Percentiles rank a stretch among this genome's conserved stretches.
phyloP scores from a whole-genome alignment of 1,140 invertebrate species.

The Manduca sexta region DNA sequence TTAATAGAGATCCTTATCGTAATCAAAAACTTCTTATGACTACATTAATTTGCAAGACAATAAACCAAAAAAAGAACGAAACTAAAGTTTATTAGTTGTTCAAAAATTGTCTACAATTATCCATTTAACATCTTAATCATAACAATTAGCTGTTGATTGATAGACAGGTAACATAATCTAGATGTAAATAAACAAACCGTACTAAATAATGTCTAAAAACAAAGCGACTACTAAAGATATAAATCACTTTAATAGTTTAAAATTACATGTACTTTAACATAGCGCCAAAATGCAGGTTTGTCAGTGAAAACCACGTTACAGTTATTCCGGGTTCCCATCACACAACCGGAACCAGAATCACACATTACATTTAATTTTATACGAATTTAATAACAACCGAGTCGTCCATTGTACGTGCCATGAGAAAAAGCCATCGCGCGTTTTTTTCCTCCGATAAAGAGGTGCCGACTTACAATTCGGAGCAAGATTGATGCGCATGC shows the following conservation, averaged over 20 bases:
- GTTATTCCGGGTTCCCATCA: slow-evolving; percentile 58
- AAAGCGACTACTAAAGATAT: neutral
- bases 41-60: too few species aligned
- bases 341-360: slow-evolving; percentile 66
- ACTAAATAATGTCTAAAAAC: neutral
- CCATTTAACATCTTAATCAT: too few species aligned
- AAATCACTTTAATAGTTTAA: slow-evolving; percentile 8
- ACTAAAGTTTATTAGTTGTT: too few species aligned
- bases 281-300: slow-evolving; percentile 25
- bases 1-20: too few species aligned
- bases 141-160: too few species aligned
- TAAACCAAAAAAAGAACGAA: too few species aligned
- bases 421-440: slow-evolving; percentile 55
- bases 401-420: slow-evolving; percentile 57
- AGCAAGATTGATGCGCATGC: slow-evolving; percentile 61
- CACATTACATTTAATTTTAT: slow-evolving; percentile 72
- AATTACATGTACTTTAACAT: slow-evolving; percentile 20
- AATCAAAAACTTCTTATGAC: too few species aligned
- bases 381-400: slow-evolving; percentile 72
- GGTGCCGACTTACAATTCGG: slow-evolving; percentile 62
- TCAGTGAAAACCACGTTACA: slow-evolving; percentile 38
- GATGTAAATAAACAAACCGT: too few species aligned
- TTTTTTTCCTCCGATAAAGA: slow-evolving; percentile 69
- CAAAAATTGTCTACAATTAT: too few species aligned
- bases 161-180: too few species aligned